A percentile compares a stretch with the other conserved stretches of the same genome.
phyloP scores from a whole-genome alignment of 1,140 invertebrate genomes.

The Holotrichia oblita region DNA sequence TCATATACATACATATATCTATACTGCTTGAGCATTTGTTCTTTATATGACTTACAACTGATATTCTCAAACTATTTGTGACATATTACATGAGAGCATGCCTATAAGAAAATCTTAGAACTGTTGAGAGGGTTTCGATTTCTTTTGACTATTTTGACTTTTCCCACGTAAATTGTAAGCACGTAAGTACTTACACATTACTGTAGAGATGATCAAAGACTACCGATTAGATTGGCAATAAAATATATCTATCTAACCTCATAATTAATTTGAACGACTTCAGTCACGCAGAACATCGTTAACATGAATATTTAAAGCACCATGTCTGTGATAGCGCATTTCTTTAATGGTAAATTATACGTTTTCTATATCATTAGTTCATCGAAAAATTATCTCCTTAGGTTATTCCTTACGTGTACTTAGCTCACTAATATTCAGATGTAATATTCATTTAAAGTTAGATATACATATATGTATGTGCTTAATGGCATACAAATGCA shows the following conservation, averaged over 20 bases:
- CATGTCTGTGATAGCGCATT: not conserved
- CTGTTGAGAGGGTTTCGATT: too few species aligned
- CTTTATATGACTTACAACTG: too few species aligned
- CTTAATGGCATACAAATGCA: not conserved
- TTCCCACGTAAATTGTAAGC: not conserved
- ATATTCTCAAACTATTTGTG: too few species aligned
- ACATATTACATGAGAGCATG: too few species aligned
- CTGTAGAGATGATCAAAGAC: not conserved
- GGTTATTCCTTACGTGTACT: not conserved
- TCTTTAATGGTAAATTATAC: not conserved
- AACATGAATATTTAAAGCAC: not conserved
- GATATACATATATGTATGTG: not conserved
- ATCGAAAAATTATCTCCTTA: constrained; percentile 6
- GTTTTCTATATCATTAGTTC: not conserved
- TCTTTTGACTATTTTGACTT: not conserved
- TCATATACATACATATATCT: too few species aligned
- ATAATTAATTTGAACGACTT: not conserved
- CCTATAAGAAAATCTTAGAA: too few species aligned
- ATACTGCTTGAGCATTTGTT: too few species aligned
- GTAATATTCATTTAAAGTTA: not conserved
- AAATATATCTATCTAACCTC: not conserved
- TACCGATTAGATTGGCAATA: not conserved
- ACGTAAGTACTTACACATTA: not conserved
- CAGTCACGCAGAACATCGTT: not conserved
- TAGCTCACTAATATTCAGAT: not conserved